These are phyloP conservation scores for Alaudala cheleensis DNA, from an alignment of 2,113 vertebrate species.

Conservation along the genomic window DNA sequence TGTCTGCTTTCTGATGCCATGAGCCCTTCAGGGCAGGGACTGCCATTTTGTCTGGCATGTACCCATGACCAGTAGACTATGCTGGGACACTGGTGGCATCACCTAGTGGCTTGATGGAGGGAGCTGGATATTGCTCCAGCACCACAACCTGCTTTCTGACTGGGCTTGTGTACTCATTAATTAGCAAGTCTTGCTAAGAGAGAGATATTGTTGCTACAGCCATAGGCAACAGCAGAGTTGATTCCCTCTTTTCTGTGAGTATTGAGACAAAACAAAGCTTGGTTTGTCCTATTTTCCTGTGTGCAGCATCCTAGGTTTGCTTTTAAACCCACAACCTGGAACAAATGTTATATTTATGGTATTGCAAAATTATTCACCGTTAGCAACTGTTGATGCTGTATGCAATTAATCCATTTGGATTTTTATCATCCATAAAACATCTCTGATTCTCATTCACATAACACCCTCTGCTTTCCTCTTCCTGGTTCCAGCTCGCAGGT, in stretches of 20 bases:
- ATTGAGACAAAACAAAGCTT: neutral
- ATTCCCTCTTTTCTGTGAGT: neutral
- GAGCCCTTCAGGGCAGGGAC: neutral
- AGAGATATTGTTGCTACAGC: neutral
- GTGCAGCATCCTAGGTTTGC: neutral
- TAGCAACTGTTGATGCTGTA: neutral
- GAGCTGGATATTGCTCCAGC: neutral
- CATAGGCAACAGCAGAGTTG: neutral
- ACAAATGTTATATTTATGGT: neutral
- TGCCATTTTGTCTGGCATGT: fast-evolving
- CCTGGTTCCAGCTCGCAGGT: neutral
- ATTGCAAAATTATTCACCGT: neutral
- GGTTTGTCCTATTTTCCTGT: neutral
- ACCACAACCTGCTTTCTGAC: fast-evolving
- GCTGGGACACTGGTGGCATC: neutral
- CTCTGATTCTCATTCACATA: neutral
- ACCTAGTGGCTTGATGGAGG: neutral
- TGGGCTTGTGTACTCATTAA: neutral
- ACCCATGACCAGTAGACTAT: fast-evolving
- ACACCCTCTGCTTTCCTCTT: neutral
- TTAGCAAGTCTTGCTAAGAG: neutral
- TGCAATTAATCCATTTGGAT: neutral
- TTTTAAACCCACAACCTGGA: neutral
- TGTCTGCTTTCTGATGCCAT: neutral
- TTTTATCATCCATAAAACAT: neutral